Evolutionary conservation across 2,113 vertebrate genomes (phyloP), one percentile per base, ranked within the genome.

Genomic region (Cettia cetti): DNA sequence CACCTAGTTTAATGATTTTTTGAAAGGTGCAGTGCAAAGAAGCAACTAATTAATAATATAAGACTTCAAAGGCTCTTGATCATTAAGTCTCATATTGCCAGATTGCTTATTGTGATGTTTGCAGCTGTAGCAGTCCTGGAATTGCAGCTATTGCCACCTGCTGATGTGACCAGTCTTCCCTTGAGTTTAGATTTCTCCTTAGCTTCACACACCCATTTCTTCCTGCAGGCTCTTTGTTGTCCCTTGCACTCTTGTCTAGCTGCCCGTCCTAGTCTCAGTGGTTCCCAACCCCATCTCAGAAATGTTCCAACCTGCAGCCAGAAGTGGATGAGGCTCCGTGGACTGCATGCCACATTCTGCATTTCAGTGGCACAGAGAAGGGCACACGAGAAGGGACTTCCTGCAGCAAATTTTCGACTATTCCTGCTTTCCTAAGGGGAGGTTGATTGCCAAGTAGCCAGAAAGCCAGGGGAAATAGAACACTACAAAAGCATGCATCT

Each of bases 401-500:
- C 15, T 71, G 66, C 75, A 72, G 70, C 53, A 47, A 42, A 42
- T 50, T 52, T 37, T 82, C 7, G 3, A 22, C n/a, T 72, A 8
- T 72, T 80, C 63, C 82, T 61, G 75, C 42, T 65, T 72, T 72
- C 20, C 0, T n/a, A 21, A 60, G 15, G 6, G 4, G 5, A n/a
- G 13, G 0, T 22, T 17, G 45, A 35, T n/a, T 96, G 78, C 75
- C 74, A 76, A 65, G 57, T 11, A 88, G 65, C 39, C 1, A 1
- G 56, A 87, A 85, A 65, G 81, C 61, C 49, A n/a, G 63, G 76
- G 85, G 94, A 96, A 90, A 82, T 21, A 40, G 57, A 85, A 42
- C 74, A 69, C 49, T 54, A 31, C 78, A 88, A 72, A 88, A 84
- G 57, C 85, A 65, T 15, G 13, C 69, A 21, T 79, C 78, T 82